These are phyloP conservation scores for Lottia scabra DNA, from an alignment of 2,888 invertebrate genomes.

Conservation along the genomic window DNA sequence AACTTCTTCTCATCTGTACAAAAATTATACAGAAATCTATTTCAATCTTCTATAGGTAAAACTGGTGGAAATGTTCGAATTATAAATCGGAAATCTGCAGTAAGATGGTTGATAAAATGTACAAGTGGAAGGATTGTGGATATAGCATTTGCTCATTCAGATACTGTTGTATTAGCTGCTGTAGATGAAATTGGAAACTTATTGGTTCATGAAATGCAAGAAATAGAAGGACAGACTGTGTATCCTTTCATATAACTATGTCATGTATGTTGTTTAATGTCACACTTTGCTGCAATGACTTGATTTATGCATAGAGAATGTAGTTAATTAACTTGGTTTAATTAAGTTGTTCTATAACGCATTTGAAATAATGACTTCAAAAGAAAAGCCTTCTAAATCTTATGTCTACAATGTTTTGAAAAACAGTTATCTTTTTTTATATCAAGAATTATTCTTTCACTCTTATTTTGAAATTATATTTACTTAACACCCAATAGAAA, in stretches of 20 bases:
- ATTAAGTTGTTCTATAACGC: too few relatives aligned
- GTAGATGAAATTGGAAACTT: constrained; percentile 89
- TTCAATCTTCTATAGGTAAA: constrained; percentile 53
- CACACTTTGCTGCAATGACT: too few relatives aligned
- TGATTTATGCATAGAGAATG: too few relatives aligned
- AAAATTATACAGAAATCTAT: neutral
- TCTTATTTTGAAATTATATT: too few relatives aligned
- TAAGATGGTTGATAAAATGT: constrained; percentile 86
- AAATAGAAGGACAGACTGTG: constrained; percentile 58
- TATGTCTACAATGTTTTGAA: too few relatives aligned
- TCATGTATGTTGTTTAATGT: neutral
- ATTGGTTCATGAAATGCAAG: constrained; percentile 74
- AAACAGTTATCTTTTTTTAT: too few relatives aligned
- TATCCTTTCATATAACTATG: constrained; percentile 57
- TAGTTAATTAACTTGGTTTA: too few relatives aligned
- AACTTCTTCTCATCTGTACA: neutral
- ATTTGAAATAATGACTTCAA: too few relatives aligned
- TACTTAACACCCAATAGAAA: constrained; percentile 30
- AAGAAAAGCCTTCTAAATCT: too few relatives aligned
- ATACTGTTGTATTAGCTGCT: constrained; percentile 83
- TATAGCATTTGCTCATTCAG: constrained; percentile 88
- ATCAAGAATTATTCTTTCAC: too few relatives aligned
- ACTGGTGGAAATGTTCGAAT: constrained; percentile 81
- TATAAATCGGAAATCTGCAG: constrained; percentile 81
- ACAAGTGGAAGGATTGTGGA: constrained; percentile 91